phyloP scores from a whole-genome alignment of 2,797 vertebrate genomes.

The Furcifer pardalis region DNA sequence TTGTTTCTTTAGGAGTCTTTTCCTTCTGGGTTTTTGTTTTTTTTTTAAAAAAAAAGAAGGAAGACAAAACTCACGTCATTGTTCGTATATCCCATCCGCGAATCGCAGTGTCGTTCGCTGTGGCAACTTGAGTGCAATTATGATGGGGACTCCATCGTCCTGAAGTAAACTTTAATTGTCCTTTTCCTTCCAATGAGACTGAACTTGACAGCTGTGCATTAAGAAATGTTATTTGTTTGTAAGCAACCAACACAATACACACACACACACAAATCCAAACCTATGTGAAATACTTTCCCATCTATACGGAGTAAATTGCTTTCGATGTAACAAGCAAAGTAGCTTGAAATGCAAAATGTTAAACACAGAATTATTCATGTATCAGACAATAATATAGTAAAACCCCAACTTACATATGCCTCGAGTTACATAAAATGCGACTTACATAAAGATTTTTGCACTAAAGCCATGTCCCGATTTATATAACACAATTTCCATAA shows the following conservation, averaged over 20 bases:
- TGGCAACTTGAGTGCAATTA: conserved; percentile 94
- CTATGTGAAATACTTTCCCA: not conserved
- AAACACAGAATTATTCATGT: not conserved
- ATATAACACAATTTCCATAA: too few species aligned
- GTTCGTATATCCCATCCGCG: conserved; percentile 94
- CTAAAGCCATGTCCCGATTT: too few species aligned
- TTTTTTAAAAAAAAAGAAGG: not conserved
- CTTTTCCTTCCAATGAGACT: conserved; percentile 91
- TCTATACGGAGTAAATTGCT: not conserved
- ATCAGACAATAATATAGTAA: not conserved
- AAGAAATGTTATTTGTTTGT: not conserved
- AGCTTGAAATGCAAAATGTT: not conserved
- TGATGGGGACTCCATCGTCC: conserved; percentile 98
- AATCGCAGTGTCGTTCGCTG: conserved; percentile 90
- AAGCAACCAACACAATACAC: too few species aligned
- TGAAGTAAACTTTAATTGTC: conserved; percentile 92
- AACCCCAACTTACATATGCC: too few species aligned
- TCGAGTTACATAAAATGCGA: too few species aligned
- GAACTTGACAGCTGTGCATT: conserved; percentile 85
- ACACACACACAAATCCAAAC: not conserved
- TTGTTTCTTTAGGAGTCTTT: not conserved
- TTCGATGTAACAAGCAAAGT: not conserved
- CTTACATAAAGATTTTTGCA: too few species aligned
- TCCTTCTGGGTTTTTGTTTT: not conserved
- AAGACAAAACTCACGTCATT: conserved; percentile 84